Base-by-base conservation (phyloP, 1,140 invertebrate species). In the Pantala flavescens region DNA sequence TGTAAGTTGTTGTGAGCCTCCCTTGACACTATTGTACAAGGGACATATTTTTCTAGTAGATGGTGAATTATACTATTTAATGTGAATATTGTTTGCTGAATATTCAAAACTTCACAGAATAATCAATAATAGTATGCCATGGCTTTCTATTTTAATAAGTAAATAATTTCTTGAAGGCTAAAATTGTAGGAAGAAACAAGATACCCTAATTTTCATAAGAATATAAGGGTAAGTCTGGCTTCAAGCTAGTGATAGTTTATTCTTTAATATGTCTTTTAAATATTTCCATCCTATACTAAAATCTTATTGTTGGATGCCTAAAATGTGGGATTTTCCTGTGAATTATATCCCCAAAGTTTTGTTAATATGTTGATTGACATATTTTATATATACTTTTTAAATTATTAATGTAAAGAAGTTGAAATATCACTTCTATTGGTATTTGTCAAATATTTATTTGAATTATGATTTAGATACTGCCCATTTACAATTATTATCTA, bases 111-210 rank as follows among this genome's bases (percentile, higher is more conserved):
- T 63, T 63, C 49, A 63, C n/a, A 63, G n/a, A 63, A 19, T 63
- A 63, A 63, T 63, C 49, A 63, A 63, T 21, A 63, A 63, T 63
- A 63, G 49, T 63, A 63, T 63, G 49, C 49, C 49, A 63, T 19
- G 49, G 49, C 49, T 63, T 63, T 63, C 49, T 63, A 63, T 63
- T 63, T 63, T 63, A 63, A 63, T 63, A 63, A 63, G 49, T 63
- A 63, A 63, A 63, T 63, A 3, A 63, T 63, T 63, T 16, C 49
- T 63, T 21, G 49, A 63, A 19, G 49, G 49, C 49, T 63, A 63
- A 63, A 63, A 63, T 3, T 63, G 49, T 63, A 63, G 49, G n/a
- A 36, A 36, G 28, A 36, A 5, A 36, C 28, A 36, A 36, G 28
- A 63, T 63, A 63, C 49, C 14, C n/a, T 16, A 63, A 16, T 63